A percentile compares a stretch with the other conserved stretches of the same genome.
These are phyloP conservation scores for Halcyon chelicuti DNA, from an alignment of 2,797 vertebrate species.

Conservation along the genomic window DNA sequence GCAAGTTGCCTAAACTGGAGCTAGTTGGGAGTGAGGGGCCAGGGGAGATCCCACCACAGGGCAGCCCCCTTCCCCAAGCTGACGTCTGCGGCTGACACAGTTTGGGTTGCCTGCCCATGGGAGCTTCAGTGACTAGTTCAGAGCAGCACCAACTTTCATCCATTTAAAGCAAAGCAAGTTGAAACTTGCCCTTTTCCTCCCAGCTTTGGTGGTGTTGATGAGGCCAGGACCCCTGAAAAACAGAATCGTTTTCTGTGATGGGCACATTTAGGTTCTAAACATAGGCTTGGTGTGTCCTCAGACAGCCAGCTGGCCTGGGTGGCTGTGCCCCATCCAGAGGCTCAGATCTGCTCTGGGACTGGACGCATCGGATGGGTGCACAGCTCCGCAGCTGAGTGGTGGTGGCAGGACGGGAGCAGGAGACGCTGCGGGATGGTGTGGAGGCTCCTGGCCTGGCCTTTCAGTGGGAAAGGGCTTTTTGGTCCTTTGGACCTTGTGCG, in stretches of 20 bases:
- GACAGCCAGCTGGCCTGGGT: fast-evolving
- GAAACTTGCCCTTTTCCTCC: too few species aligned
- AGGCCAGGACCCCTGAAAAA: too few species aligned
- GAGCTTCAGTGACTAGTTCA: too few species aligned
- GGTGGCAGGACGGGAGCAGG: fast-evolving
- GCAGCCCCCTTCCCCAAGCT: not conserved
- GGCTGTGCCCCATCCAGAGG: not conserved
- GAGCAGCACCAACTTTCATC: not conserved
- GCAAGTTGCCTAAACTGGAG: too few species aligned
- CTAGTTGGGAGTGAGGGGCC: not conserved
- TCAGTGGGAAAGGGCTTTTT: too few species aligned
- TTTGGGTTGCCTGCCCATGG: not conserved
- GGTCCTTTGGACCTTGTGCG: not conserved
- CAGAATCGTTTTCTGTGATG: not conserved
- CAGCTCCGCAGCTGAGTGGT: not conserved
- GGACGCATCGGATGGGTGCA: fast-evolving
- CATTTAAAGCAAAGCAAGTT: too few species aligned
- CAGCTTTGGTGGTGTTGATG: too few species aligned
- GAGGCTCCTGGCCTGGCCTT: not conserved
- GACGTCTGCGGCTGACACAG: not conserved
- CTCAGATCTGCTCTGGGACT: not conserved
- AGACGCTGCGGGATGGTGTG: fast-evolving
- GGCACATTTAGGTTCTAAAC: not conserved
- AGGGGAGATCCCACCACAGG: not conserved
- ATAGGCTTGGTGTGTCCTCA: fast-evolving